Base-by-base conservation (phyloP, 2,797 vertebrate species). In the Pitangus sulphuratus region DNA sequence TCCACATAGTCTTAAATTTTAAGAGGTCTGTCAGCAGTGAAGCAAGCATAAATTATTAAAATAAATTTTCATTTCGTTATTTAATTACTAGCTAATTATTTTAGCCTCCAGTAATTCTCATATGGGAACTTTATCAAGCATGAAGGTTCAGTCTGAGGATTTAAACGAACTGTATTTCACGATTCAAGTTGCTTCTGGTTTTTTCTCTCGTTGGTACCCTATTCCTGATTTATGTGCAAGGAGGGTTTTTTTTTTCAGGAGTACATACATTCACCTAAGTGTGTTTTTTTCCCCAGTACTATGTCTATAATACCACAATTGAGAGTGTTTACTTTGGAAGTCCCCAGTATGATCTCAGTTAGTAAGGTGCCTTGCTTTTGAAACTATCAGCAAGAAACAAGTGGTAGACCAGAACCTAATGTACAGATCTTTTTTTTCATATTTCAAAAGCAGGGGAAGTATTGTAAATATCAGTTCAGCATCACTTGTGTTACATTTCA, bases 381-480 rank as follows among this genome's bases (percentile, higher is more conserved):
- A 39, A 87, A 42, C 44, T 26, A 22, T 8, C 24, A 39, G 48
- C 39, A 66, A 54, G 22, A 70, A 69, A 11, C 22, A 69, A 40
- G 50, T 20, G 6, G 20, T 30, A 51, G 40, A 60, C 19, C 11
- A 80, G 71, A 90, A 45, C 6, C 8, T 54, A 28, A 26, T 4
- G 4, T 19, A 11, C 9, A 8, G 3, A 4, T 54, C 6, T 64
- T 44, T 35, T 35, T 44, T 68, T 33, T 2, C 17, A 28, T 11
- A 48, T 50, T 42, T 80, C 9, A 53, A 21, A 77, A 77, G 24
- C 2, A 3, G 11, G 14, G 8, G 15, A 51, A 35, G 12, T 78
- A 25, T 12, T 84, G 35, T 6, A 45, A 60, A 44, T n/a, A 56
- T 0, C 3, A 40, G 0, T 15, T 58, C 2, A 1, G 4, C 12